Conservation (phyloP, 1,140 invertebrate genomes). For the Ceratitis capitata region DNA sequence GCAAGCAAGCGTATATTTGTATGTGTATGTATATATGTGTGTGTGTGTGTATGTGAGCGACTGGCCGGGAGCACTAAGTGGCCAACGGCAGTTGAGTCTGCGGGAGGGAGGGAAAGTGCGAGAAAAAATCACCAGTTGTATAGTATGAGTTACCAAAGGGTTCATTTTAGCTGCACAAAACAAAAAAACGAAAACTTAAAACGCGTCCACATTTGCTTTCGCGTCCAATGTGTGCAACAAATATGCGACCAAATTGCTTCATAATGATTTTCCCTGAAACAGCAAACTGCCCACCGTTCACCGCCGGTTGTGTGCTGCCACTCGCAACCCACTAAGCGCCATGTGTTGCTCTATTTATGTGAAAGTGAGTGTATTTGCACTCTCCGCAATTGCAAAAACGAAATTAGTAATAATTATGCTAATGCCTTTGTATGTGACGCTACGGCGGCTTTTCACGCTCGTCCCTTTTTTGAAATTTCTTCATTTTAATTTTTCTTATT, state of each 20-base stretch:
- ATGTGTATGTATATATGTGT: no score
- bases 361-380: background rate
- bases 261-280: background rate
- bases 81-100: background rate
- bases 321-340: background rate
- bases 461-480: no score
- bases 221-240: conserved; percentile 12
- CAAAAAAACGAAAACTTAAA: background rate
- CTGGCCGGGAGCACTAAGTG: background rate
- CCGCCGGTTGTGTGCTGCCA: background rate
- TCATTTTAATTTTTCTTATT: no score
- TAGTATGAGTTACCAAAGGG: background rate
- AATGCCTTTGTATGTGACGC: conserved; percentile 17
- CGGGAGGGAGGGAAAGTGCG: background rate
- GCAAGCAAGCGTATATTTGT: no score
- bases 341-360: background rate
- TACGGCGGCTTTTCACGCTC: background rate
- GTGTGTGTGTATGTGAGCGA: background rate
- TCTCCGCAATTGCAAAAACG: conserved; percentile 15
- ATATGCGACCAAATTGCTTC: conserved; percentile 27
- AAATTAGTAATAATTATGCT: conserved; percentile 38
- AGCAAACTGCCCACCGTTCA: background rate
- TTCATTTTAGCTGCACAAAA: background rate
- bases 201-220: no score
- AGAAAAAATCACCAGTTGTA: background rate